Conservation (phyloP, 2,888 invertebrate genomes). For the Ferrisia virgata region DNA sequence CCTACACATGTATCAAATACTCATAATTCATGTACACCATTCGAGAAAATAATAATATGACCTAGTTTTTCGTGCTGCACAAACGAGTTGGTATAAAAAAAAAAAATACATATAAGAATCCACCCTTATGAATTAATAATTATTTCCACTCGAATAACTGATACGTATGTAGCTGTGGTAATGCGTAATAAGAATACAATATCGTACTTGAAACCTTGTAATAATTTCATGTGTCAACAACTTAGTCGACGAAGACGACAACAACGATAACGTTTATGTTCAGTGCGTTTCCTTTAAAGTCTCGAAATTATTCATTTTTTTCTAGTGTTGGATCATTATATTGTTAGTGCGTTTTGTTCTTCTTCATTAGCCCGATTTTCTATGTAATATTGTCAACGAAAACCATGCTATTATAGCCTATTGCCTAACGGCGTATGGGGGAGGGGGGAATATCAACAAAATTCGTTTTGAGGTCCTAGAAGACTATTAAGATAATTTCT, state of each 20-base stretch:
- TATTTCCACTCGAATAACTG: not conserved
- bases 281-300: not conserved
- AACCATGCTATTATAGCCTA: too few relatives aligned
- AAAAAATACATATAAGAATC: not conserved
- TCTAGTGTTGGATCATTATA: too few relatives aligned
- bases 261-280: not conserved
- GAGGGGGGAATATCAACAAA: too few relatives aligned
- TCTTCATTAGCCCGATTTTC: too few relatives aligned
- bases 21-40: not conserved
- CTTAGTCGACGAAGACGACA: not conserved
- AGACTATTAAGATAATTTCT: too few relatives aligned
- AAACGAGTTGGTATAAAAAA: not conserved
- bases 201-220: not conserved
- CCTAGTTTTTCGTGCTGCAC: not conserved
- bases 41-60: not conserved
- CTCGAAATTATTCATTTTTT: not conserved
- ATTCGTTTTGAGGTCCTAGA: too few relatives aligned
- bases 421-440: too few relatives aligned
- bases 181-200: not conserved
- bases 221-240: not conserved
- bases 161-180: not conserved
- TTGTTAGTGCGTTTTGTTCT: too few relatives aligned
- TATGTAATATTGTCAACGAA: too few relatives aligned
- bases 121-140: conserved; percentile 9
- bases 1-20: too few relatives aligned